A percentile compares a stretch with the other conserved stretches of the same genome.
phyloP scores from a whole-genome alignment of 2,113 vertebrate genomes.

The Eurystomus gularis region DNA sequence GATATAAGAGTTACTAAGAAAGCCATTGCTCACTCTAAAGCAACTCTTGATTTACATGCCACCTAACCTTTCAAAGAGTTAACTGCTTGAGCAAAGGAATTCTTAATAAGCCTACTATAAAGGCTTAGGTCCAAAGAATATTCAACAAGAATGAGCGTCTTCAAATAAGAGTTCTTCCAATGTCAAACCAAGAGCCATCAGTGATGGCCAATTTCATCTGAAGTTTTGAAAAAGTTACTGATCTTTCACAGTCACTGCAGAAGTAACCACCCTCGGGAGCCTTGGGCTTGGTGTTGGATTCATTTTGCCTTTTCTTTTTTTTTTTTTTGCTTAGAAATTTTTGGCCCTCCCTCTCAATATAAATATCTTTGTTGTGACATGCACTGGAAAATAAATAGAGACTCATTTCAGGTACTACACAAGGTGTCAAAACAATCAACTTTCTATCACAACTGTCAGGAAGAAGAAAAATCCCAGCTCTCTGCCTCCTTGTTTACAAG shows the following conservation, averaged over 20 bases:
- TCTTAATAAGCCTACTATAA: not conserved
- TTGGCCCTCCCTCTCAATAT: not conserved
- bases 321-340: not conserved
- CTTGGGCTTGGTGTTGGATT: not conserved
- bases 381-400: not conserved
- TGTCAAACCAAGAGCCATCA: not conserved
- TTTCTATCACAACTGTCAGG: not conserved
- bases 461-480: not conserved
- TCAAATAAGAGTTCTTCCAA: not conserved
- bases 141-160: not conserved
- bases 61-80: not conserved
- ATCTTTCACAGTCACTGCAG: not conserved
- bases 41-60: not conserved
- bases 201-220: not conserved
- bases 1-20: not conserved
- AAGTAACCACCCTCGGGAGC: conserved; percentile 24
- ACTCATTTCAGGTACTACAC: not conserved
- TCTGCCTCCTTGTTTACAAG: not conserved
- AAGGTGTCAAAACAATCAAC: not conserved
- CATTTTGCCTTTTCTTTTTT: not conserved
- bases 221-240: not conserved
- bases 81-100: not conserved
- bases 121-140: not conserved
- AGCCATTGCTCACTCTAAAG: not conserved
- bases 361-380: not conserved